Evolutionary conservation across 2,888 invertebrate genomes (phyloP).

Genomic region (Nephrocerus scutellatus): DNA sequence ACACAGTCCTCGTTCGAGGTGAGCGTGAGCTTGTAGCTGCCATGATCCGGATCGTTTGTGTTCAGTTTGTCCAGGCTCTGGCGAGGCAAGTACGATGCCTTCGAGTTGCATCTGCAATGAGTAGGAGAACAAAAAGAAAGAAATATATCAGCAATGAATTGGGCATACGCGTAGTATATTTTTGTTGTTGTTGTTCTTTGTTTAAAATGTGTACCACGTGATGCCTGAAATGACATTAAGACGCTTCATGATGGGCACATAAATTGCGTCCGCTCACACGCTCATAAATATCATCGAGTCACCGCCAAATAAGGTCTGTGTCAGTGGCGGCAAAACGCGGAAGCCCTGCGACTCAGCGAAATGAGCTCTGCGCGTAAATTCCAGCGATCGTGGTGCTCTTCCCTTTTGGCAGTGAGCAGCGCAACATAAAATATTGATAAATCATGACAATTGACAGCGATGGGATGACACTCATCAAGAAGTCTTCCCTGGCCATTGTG

Average conservation of each 20-base stretch:
- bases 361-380: too few relatives aligned
- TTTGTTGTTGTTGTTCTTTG: not conserved
- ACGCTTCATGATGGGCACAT: slow-evolving; percentile 5
- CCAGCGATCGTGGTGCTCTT: too few relatives aligned
- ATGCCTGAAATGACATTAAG: slow-evolving; percentile 1
- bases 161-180: not conserved
- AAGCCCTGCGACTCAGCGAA: too few relatives aligned
- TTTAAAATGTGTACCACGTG: not conserved
- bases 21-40: slow-evolving; percentile 67
- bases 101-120: slow-evolving; percentile 64
- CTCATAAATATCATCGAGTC: slow-evolving; percentile 11
- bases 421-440: too few relatives aligned
- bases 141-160: not conserved
- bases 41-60: slow-evolving; percentile 59
- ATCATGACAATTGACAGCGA: too few relatives aligned
- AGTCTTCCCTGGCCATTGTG: too few relatives aligned
- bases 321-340: slow-evolving; percentile 16
- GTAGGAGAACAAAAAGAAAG: slow-evolving; percentile 3
- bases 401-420: too few relatives aligned
- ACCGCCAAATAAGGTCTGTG: too few relatives aligned
- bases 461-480: too few relatives aligned
- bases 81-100: slow-evolving; percentile 67
- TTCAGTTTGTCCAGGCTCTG: slow-evolving; percentile 61
- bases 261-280: slow-evolving; percentile 23
- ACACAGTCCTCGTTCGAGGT: slow-evolving; percentile 56